Base-by-base conservation (phyloP, 2,113 vertebrate species). In the Acrocephalus arundinaceus region DNA sequence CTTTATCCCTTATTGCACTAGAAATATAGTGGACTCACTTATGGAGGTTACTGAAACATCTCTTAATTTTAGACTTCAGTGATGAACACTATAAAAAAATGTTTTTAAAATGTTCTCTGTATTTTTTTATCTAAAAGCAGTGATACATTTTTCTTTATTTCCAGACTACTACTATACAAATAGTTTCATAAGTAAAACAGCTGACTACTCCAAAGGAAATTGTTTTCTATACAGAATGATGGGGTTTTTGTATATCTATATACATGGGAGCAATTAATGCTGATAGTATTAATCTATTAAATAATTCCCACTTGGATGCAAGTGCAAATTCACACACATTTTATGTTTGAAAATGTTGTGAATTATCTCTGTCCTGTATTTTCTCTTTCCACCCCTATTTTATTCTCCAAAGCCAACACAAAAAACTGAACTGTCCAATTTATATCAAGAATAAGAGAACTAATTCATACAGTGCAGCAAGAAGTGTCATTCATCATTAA, bases 401-500 rank as follows among this genome's bases (percentile, higher is more conserved):
- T 61, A 70, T 89, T 80, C 24, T 48, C 22, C 35, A 78, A 90
- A 72, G 17, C 25, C 35, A 74, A 52, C 12, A 87, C 54, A 72
- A 87, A 75, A 67, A 61, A 61, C 12, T 37, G 75, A 91, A 25
- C 18, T 71, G 7, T 49, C 45, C 4, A 8, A 63, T 74, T 74
- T 74, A n/a, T 86, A 45, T 59, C 35, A 78, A 74, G 43, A 80
- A 70, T 45, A 19, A 90, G n/a, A 87, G 33, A 90, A 81, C 45
- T 84, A 77, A 86, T 86, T 92, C 55, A 52, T 59, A 68, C 1
- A 67, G 12, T 61, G 24, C 39, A 72, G n/a, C 31, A 88, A 54
- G 55, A 93, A 89, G 27, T 81, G 73, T 9, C 43, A 84, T 92
- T 93, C 52, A 67, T 92, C 74, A 88, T 94, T 95, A 90, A 88